These are phyloP conservation scores for Poeciliopsis prolifica DNA, from an alignment of 2,113 vertebrate genomes.

Conservation along the genomic window DNA sequence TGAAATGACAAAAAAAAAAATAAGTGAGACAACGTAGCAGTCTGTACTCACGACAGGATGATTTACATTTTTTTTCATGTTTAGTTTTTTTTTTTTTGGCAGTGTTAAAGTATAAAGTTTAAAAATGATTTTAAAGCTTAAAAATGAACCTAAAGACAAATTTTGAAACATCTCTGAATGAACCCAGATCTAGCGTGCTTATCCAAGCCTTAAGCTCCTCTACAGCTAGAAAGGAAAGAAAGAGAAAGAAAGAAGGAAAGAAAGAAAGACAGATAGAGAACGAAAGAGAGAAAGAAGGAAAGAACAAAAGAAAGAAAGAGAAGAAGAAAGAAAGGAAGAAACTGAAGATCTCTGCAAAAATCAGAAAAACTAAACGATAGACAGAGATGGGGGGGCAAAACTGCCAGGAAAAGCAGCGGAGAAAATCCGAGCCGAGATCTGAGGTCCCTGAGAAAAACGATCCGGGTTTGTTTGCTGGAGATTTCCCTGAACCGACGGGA, in stretches of 20 bases:
- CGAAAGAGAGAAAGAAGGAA: background rate
- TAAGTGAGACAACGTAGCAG: background rate
- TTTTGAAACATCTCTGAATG: background rate
- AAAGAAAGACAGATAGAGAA: no score
- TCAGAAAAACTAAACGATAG: background rate
- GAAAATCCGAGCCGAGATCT: background rate
- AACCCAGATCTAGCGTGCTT: conserved; percentile 5
- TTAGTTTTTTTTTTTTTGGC: conserved; percentile 3
- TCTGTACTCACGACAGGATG: background rate
- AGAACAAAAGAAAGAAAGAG: background rate
- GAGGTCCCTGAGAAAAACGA: conserved; percentile 43
- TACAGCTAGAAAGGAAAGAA: background rate
- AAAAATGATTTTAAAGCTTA: conserved; percentile 1
- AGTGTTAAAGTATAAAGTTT: conserved; percentile 5
- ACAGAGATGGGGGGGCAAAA: background rate
- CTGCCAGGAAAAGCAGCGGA: background rate
- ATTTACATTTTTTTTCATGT: background rate
- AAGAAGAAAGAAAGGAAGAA: background rate
- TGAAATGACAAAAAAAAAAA: background rate
- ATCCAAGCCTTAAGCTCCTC: background rate
- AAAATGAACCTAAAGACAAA: background rate
- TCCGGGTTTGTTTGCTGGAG: background rate
- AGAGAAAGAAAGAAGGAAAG: no score
- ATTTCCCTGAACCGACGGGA: background rate
- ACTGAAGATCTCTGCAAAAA: background rate